Evolutionary conservation across 2,113 vertebrate genomes (phyloP).

Genomic region (Erpornis zantholeuca): DNA sequence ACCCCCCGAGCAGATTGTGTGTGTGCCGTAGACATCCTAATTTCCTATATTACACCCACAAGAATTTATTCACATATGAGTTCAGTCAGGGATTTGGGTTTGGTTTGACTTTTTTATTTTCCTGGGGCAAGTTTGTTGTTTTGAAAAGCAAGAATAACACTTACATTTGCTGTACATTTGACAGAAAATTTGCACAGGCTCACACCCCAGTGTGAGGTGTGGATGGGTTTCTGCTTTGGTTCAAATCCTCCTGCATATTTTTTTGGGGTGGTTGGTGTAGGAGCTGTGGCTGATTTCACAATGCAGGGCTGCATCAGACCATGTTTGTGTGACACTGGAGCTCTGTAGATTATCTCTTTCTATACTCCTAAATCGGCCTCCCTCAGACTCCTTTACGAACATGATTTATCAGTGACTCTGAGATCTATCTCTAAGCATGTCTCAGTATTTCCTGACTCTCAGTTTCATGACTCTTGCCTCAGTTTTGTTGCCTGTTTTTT

Average conservation of each 20-base stretch:
- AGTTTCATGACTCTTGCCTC: not conserved
- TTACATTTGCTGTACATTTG: not conserved
- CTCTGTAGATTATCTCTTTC: not conserved
- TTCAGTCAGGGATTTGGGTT: not conserved
- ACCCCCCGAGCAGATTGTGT: not conserved
- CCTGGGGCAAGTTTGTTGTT: not conserved
- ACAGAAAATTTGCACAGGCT: not conserved
- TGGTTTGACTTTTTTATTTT: not conserved
- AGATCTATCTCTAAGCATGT: not conserved
- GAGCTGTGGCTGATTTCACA: not conserved
- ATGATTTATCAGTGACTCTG: not conserved
- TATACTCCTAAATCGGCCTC: not conserved
- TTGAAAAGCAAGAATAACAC: not conserved
- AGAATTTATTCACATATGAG: not conserved
- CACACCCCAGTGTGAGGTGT: too few relatives aligned
- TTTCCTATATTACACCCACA: not conserved
- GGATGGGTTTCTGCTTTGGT: not conserved
- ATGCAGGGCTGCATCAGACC: not conserved
- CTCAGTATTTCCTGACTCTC: not conserved
- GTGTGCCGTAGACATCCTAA: not conserved
- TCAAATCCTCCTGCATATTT: accelerated
- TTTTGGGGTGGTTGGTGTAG: accelerated
- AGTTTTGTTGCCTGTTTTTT: not conserved
- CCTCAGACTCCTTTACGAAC: not conserved
- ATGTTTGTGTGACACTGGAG: not conserved